A percentile compares a stretch with the other conserved stretches of the same genome.
Conservation (phyloP, 2,113 vertebrate species). For the Oreochromis niloticus region DNA sequence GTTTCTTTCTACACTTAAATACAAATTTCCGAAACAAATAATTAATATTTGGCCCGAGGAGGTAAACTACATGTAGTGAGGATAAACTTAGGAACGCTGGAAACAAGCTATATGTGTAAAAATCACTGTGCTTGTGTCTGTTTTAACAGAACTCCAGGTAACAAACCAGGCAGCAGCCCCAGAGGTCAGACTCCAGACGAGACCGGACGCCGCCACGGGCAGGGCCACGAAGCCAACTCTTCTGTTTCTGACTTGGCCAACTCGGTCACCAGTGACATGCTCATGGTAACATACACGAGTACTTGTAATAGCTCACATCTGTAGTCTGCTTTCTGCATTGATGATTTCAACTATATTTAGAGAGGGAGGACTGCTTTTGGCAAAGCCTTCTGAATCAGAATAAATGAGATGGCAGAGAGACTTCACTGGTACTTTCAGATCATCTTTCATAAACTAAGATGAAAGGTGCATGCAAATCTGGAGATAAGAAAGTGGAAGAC, state of each 20-base stretch:
- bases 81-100: not conserved
- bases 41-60: not conserved
- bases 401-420: constrained; percentile 15
- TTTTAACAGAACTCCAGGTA: constrained; percentile 76
- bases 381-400: constrained; percentile 26
- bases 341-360: not conserved
- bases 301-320: not conserved
- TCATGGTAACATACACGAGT: constrained; percentile 80
- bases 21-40: not conserved
- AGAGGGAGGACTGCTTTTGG: not conserved
- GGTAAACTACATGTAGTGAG: not conserved
- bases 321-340: not conserved
- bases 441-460: constrained; percentile 10
- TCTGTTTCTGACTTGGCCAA: constrained; percentile 95
- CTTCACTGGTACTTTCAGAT: not conserved
- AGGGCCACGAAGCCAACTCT: constrained; percentile 80
- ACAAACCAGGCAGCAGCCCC: constrained; percentile 82
- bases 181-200: constrained; percentile 84
- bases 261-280: constrained; percentile 96
- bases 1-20: not conserved
- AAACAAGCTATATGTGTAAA: not conserved
- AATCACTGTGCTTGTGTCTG: constrained; percentile 13
- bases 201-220: constrained; percentile 65
- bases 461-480: not conserved
- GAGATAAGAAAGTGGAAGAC: not conserved